Conservation (phyloP, 2,113 vertebrate genomes). For the Columba janthina region DNA sequence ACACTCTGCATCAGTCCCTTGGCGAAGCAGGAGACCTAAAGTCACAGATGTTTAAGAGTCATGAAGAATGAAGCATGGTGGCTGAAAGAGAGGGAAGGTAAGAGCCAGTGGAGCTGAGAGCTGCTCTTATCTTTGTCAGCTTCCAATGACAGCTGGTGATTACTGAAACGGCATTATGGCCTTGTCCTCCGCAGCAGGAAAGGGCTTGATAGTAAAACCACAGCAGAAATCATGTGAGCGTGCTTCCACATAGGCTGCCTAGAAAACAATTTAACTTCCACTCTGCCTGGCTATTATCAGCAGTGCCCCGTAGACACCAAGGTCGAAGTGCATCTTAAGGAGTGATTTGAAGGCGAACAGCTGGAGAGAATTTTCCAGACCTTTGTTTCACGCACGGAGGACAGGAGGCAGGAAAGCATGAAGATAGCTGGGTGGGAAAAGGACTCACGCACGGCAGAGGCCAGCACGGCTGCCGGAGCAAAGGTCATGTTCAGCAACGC, state of each 20-base stretch:
- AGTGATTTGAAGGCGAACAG: not conserved
- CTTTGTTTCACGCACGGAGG: not conserved
- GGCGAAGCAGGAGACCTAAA: not conserved
- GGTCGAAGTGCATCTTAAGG: not conserved
- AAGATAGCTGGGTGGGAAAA: not conserved
- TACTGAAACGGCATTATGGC: not conserved
- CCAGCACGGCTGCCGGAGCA: not conserved
- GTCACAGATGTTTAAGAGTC: not conserved
- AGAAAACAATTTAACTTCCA: not conserved
- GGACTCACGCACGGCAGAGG: not conserved
- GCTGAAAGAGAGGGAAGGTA: not conserved
- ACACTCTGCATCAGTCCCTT: not conserved
- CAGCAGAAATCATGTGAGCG: not conserved
- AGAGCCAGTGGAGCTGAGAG: not conserved
- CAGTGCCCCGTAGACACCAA: not conserved
- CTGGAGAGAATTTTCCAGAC: constrained; percentile 29
- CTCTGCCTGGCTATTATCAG: constrained; percentile 9
- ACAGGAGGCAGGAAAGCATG: not conserved
- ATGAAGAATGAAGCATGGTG: not conserved
- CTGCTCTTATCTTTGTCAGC: not conserved
- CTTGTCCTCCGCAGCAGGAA: not conserved
- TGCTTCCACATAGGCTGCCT: not conserved
- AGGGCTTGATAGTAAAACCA: not conserved
- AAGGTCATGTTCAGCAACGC: not conserved
- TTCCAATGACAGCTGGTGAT: not conserved